A percentile compares a stretch with the other conserved stretches of the same genome.
Evolutionary conservation across 2,888 invertebrate genomes (phyloP).

Genomic region (Polia nebulosa): DNA sequence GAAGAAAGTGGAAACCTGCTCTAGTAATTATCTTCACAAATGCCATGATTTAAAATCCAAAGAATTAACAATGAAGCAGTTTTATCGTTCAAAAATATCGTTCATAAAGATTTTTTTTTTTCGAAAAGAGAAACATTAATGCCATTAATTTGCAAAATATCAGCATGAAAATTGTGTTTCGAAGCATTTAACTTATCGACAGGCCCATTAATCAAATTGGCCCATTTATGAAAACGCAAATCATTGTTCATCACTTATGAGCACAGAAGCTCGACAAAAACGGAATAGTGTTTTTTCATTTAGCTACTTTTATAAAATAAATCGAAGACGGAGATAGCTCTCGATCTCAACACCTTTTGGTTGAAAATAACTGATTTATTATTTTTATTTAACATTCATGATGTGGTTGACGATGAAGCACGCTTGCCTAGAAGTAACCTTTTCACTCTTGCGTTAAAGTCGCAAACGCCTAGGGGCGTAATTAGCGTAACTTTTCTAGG

Average conservation of each 20-base stretch:
- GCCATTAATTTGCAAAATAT: conserved; percentile 32
- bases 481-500: neutral
- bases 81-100: neutral
- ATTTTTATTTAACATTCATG: too few species aligned
- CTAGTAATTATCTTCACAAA: conserved; percentile 21
- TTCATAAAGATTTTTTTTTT: neutral
- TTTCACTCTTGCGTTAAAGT: too few species aligned
- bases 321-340: neutral
- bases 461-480: too few species aligned
- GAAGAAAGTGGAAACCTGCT: conserved; percentile 37
- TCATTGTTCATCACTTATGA: conserved; percentile 70
- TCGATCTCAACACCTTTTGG: neutral
- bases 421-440: too few species aligned
- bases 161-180: conserved; percentile 42
- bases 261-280: conserved; percentile 43
- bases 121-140: neutral
- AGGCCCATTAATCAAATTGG: conserved; percentile 66
- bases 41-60: conserved; percentile 29
- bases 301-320: conserved; percentile 14
- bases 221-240: conserved; percentile 67
- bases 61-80: conserved; percentile 27
- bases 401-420: too few species aligned
- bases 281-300: conserved; percentile 25
- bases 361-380: neutral
- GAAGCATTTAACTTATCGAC: conserved; percentile 51